These are phyloP conservation scores for Thinocorus orbignyianus DNA, from an alignment of 2,113 vertebrate species.

Conservation along the genomic window DNA sequence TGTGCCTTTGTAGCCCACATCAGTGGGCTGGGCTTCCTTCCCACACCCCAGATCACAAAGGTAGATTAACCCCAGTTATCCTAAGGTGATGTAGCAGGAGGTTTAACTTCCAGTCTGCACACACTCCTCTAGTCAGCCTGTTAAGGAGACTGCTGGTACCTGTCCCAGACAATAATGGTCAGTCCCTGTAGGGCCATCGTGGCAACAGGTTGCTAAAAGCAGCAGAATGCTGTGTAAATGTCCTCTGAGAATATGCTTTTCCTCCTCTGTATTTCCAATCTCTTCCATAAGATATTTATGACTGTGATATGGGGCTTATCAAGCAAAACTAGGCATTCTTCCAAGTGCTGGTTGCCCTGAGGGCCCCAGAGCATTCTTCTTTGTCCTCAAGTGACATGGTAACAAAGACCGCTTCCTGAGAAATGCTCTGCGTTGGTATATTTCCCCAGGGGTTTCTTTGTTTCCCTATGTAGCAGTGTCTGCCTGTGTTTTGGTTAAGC, in stretches of 20 bases:
- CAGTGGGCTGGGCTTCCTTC: not conserved
- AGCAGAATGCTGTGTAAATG: not conserved
- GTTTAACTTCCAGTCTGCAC: not conserved
- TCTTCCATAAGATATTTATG: not conserved
- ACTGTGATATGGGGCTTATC: not conserved
- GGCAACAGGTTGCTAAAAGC: not conserved
- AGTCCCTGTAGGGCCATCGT: not conserved
- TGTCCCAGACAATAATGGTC: not conserved
- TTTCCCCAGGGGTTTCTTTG: not conserved
- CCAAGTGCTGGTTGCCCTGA: not conserved
- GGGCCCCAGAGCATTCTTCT: not conserved
- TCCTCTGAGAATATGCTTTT: not conserved
- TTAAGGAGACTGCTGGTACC: not conserved
- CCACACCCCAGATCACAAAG: not conserved
- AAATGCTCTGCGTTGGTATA: not conserved
- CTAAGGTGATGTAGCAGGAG: not conserved
- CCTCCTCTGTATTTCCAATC: not conserved
- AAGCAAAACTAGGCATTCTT: not conserved
- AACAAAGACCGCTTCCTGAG: not conserved
- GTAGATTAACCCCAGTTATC: not conserved
- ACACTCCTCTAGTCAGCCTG: not conserved
- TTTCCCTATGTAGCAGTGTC: not conserved
- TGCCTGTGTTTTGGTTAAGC: not conserved
- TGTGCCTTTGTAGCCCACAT: accelerated
- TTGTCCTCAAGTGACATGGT: not conserved